Evolutionary conservation across 2,888 invertebrate genomes (phyloP).

Genomic region (Himalopsyche japonica): DNA sequence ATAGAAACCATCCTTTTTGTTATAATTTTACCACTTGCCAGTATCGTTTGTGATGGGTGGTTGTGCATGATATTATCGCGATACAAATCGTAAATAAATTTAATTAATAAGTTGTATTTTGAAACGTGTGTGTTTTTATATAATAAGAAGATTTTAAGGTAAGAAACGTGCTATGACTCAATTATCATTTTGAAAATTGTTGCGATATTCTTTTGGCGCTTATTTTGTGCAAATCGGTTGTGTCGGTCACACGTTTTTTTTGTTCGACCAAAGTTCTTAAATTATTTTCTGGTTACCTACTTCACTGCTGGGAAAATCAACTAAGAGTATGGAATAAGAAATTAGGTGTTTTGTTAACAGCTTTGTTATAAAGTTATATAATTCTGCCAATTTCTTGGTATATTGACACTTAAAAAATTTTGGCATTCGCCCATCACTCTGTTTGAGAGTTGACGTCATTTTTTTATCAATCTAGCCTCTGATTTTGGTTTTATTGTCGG

Average conservation of each 20-base stretch:
- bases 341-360: background rate
- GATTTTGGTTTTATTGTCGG: background rate
- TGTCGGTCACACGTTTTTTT: background rate
- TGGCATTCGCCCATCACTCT: background rate
- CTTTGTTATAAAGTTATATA: background rate
- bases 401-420: background rate
- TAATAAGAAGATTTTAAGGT: background rate
- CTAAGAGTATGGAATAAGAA: background rate
- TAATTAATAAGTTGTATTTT: background rate
- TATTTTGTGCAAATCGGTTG: background rate
- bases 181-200: background rate
- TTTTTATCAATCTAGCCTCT: background rate
- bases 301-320: background rate
- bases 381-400: background rate
- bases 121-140: background rate
- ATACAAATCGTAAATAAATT: background rate
- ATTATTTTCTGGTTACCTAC: background rate
- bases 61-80: background rate
- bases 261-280: background rate
- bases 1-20: background rate
- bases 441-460: background rate
- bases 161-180: background rate
- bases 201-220: background rate
- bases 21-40: background rate
- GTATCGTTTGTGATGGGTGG: background rate